Base-by-base conservation (phyloP, 2,888 invertebrate species). In the Perizoma flavofasciatum region DNA sequence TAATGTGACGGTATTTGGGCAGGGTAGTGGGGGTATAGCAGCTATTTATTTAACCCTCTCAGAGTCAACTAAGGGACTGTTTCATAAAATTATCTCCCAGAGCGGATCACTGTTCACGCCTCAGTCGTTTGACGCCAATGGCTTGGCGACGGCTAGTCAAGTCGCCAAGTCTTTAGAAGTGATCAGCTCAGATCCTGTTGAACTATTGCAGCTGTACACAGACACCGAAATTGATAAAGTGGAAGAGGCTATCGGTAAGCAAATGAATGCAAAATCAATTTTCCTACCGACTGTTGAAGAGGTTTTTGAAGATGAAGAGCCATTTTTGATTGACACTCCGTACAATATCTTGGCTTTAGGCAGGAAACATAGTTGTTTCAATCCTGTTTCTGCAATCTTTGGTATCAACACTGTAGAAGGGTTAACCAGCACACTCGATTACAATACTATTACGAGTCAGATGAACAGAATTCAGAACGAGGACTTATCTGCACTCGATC, bases 371-470 rank as follows among this genome's bases (percentile, higher is more conserved):
- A 71, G 72, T 2, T 56, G 64, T 1, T 85, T 86, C 39, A 77
- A 89, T 22, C 82, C 88, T 0, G 90, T 93, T 5, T 93, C 94
- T 0, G 74, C 88, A 0, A 85, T 94, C 4, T 83, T 93, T 65
- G 94, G 94, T 0, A 76, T 93, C 0, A 93, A 91, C 52, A 92
- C 93, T 0, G 92, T 90, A 0, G 94, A 94, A 77, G 94, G 93
- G 0, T 65, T 93, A 0, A 84, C 89, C 0, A 84, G 86, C 49
- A 91, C 87, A 59, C 72, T 89, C 32, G 88, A 90, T 54, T 88
- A 86, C 54, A 77, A 85, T 40, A 88, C 89, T 0, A 82, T 89
- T 0, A 88, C 86, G 0, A 86, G 87, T 61, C 85, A 86, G 69
- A 84, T 86, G 75, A 83, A 89, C 22, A 73, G 89, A 64, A 83